phyloP scores from a whole-genome alignment of 2,888 invertebrate species.

The Ametastegia equiseti region DNA sequence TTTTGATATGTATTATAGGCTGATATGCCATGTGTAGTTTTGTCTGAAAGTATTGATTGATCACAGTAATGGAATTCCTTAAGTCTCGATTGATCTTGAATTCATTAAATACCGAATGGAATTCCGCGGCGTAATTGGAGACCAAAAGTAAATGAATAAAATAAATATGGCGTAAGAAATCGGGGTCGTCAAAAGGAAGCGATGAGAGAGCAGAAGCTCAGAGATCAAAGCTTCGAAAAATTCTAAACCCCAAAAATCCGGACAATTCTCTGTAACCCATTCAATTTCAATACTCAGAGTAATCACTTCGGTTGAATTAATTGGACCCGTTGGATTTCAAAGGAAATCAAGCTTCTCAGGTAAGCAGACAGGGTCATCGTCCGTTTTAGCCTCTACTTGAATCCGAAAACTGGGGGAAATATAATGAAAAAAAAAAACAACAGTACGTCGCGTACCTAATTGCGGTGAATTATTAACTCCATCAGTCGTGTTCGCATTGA shows the following conservation, averaged over 20 bases:
- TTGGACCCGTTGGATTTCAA: neutral
- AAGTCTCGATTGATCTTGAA: neutral
- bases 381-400: too few relatives aligned
- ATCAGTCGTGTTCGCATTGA: slow-evolving; percentile 1
- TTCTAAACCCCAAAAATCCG: neutral
- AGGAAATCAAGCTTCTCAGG: too few relatives aligned
- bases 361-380: too few relatives aligned
- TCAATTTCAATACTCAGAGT: neutral
- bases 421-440: neutral
- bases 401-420: neutral
- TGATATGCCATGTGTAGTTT: too few relatives aligned
- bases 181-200: neutral
- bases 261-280: neutral
- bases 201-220: neutral
- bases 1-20: too few relatives aligned
- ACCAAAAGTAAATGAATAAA: neutral
- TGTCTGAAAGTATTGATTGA: neutral
- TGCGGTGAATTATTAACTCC: neutral
- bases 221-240: neutral
- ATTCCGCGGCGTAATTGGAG: neutral
- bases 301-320: neutral
- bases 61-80: neutral
- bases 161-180: neutral
- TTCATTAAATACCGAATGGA: neutral
- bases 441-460: neutral